Evolutionary conservation across 2,888 invertebrate species (phyloP).

Genomic region (Leptinotarsa rubiginosa): DNA sequence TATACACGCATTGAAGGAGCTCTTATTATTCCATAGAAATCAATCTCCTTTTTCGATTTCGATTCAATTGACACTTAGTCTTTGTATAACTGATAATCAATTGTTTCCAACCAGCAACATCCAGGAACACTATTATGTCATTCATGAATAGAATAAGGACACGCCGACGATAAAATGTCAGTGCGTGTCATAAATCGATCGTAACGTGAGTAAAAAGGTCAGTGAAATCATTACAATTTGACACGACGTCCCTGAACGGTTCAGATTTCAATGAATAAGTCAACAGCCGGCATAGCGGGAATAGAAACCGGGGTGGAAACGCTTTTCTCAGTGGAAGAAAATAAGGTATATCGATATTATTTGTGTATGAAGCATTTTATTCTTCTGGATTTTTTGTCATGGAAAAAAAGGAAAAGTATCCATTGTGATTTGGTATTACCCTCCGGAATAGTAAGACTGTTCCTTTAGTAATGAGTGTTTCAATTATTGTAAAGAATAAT

Average conservation of each 20-base stretch:
- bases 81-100: neutral
- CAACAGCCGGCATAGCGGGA: slow-evolving; percentile 36
- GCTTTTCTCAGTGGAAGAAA: slow-evolving; percentile 3
- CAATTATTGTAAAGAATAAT: too few species aligned
- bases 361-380: neutral
- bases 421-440: too few species aligned
- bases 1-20: too few species aligned
- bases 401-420: neutral
- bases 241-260: slow-evolving; percentile 30
- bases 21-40: neutral
- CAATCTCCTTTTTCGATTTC: neutral
- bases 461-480: too few species aligned
- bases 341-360: slow-evolving; percentile 12
- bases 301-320: slow-evolving; percentile 10
- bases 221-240: slow-evolving; percentile 42
- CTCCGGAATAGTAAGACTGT: too few species aligned
- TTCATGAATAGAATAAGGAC: slow-evolving; percentile 14
- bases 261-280: slow-evolving; percentile 46
- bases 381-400: neutral
- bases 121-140: neutral
- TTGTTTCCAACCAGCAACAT: neutral
- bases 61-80: neutral
- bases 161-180: slow-evolving; percentile 52
- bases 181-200: slow-evolving; percentile 54
- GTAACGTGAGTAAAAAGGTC: slow-evolving; percentile 48